Conservation (phyloP, 2,113 vertebrate genomes). For the Mastomys coucha region DNA sequence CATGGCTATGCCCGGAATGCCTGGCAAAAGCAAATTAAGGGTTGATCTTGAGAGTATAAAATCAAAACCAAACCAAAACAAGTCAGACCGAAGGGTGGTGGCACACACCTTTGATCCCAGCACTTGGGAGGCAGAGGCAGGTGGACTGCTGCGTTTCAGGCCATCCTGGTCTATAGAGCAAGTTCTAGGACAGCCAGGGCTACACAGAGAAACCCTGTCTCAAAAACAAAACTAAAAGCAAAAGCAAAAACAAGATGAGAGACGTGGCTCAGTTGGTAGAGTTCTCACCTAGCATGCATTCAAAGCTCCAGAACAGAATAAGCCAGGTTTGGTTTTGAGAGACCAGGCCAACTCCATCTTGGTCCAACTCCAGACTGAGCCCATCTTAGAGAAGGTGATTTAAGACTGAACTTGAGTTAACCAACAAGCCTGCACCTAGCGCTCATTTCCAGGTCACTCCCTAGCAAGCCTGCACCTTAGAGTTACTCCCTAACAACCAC, state of each 20-base stretch:
- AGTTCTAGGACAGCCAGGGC: not conserved
- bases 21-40: not conserved
- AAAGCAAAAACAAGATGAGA: not conserved
- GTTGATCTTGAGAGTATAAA: not conserved
- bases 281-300: not conserved
- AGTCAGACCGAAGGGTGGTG: not conserved
- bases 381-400: too few relatives aligned
- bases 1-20: not conserved
- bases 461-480: too few relatives aligned
- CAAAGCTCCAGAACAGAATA: not conserved
- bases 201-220: not conserved
- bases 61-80: not conserved
- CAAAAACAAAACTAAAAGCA: not conserved
- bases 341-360: too few relatives aligned
- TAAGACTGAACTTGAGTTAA: too few relatives aligned
- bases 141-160: too few relatives aligned
- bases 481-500: too few relatives aligned
- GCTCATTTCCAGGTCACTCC: too few relatives aligned
- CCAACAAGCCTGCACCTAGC: too few relatives aligned
- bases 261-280: not conserved
- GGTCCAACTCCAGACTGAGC: too few relatives aligned
- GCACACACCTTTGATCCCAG: not conserved
- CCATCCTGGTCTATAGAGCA: too few relatives aligned
- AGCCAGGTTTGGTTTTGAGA: not conserved
- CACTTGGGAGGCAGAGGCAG: not conserved